Evolutionary conservation across 1,140 invertebrate species (phyloP), one percentile per base, ranked within the genome.

Genomic region (Drosophila prosaltans): DNA sequence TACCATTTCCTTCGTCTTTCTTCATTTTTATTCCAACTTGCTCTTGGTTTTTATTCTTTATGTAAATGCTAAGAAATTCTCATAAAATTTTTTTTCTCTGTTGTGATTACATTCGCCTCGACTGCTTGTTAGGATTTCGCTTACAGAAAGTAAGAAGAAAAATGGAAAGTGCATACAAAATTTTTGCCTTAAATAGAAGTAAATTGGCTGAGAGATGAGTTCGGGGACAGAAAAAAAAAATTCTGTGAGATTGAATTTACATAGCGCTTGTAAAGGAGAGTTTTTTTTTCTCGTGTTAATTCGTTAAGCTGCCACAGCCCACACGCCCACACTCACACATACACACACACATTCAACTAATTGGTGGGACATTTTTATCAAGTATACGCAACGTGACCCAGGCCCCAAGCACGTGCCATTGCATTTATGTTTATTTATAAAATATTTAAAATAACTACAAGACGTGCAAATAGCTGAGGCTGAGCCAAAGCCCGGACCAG

Each of bases 341-440:
- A 40, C 39, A 11, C 39, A 48, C 45, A 48, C 45, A 51, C 21
- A 51, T 5, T 26, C 45, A 51, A 51, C 45, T 51, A 51, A 51
- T 51, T 51, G 45, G 45, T 51, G 21, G 66, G 69, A 54, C 55
- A 70, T 76, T 76, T 74, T 64, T 64, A 67, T 68, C 51, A 68
- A 79, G 65, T 59, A 43, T 65, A 51, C n/a, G 26, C 61, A 82
- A 82, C 83, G 82, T 86, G 83, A 76, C 76, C 63, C 39, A n/a
- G 51, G 43, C 40, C 16, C n/a, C 43, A 16, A 69, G 73, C 82
- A 86, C 82, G 82, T 77, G 55, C 64, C 74, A 36, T 41, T 88
- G 79, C 76, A 68, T 82, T 82, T 88, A 72, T 82, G 83, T 79
- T 79, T 86, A 82, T 88, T 82, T 86, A 86, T 86, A 82, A 88